A percentile compares a stretch with the other conserved stretches of the same genome.
Conservation (phyloP, 2,797 vertebrate genomes). For the Microcaecilia unicolor region DNA sequence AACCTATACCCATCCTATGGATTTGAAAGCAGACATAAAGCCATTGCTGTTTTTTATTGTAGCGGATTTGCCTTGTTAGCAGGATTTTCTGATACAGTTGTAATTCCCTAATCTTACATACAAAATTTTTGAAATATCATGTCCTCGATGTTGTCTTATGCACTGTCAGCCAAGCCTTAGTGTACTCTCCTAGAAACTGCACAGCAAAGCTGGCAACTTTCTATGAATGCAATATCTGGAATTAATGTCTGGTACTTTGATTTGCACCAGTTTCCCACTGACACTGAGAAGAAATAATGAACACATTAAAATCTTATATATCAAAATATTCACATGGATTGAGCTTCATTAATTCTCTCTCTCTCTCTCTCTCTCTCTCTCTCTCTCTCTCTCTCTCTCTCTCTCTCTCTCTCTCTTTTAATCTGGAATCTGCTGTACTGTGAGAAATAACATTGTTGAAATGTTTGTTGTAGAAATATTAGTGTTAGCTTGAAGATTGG, state of each 20-base stretch:
- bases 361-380: slow-evolving; percentile 21
- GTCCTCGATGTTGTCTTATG: slow-evolving; percentile 10
- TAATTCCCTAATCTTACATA: slow-evolving; percentile 22
- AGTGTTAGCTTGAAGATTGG: too few species aligned
- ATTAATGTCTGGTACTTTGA: slow-evolving; percentile 16
- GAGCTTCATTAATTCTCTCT: slow-evolving; percentile 22
- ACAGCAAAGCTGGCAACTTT: slow-evolving; percentile 7
- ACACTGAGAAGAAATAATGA: not conserved
- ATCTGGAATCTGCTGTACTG: slow-evolving; percentile 41
- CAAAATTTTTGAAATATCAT: slow-evolving; percentile 12
- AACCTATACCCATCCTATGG: slow-evolving; percentile 2
- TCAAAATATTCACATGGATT: slow-evolving; percentile 24
- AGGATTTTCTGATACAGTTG: slow-evolving; percentile 23
- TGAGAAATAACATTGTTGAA: slow-evolving; percentile 24
- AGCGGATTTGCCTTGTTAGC: slow-evolving; percentile 25
- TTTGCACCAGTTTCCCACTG: not conserved
- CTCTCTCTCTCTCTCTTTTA: slow-evolving; percentile 24
- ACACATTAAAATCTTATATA: slow-evolving; percentile 12
- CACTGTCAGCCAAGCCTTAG: slow-evolving; percentile 17
- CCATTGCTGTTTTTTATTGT: slow-evolving; percentile 16
- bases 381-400: slow-evolving; percentile 27
- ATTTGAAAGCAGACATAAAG: too few species aligned
- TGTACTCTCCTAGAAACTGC: slow-evolving; percentile 24
- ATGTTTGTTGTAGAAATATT: slow-evolving; percentile 4
- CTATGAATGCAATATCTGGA: slow-evolving; percentile 6